These are phyloP conservation scores for Caenorhabditis tropicalis DNA, from an alignment of 1,140 invertebrate species.

Conservation along the genomic window DNA sequence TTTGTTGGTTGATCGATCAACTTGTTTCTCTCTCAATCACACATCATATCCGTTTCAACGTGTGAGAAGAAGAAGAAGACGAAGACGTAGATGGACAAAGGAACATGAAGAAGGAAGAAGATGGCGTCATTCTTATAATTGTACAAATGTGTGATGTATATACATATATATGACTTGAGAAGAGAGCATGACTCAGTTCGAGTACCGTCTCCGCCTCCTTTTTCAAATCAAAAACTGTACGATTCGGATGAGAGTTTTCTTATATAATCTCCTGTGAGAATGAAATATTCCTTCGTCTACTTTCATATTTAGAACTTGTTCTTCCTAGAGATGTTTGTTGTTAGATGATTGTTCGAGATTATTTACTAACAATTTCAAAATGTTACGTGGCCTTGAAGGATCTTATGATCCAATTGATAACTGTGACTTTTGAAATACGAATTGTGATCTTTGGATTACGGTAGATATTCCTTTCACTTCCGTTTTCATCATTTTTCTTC, in stretches of 20 bases:
- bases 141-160: constrained; percentile 28
- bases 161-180: background rate
- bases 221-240: constrained; percentile 2
- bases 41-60: constrained; percentile 30
- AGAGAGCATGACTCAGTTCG: constrained; percentile 22
- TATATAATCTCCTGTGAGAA: background rate
- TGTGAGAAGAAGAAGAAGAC: too few relatives aligned
- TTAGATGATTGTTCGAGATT: background rate
- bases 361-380: too few relatives aligned
- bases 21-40: background rate
- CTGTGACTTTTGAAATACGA: too few relatives aligned
- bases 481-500: background rate
- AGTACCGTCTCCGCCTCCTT: background rate
- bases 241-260: background rate
- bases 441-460: too few relatives aligned
- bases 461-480: background rate
- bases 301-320: too few relatives aligned
- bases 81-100: background rate
- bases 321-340: background rate
- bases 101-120: background rate
- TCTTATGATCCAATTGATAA: too few relatives aligned
- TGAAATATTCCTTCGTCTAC: background rate
- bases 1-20: constrained; percentile 9
- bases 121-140: constrained; percentile 14
- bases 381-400: too few relatives aligned